A percentile compares a stretch with the other conserved stretches of the same genome.
Evolutionary conservation across 2,113 vertebrate genomes (phyloP).

Genomic region (Chunga burmeisteri): DNA sequence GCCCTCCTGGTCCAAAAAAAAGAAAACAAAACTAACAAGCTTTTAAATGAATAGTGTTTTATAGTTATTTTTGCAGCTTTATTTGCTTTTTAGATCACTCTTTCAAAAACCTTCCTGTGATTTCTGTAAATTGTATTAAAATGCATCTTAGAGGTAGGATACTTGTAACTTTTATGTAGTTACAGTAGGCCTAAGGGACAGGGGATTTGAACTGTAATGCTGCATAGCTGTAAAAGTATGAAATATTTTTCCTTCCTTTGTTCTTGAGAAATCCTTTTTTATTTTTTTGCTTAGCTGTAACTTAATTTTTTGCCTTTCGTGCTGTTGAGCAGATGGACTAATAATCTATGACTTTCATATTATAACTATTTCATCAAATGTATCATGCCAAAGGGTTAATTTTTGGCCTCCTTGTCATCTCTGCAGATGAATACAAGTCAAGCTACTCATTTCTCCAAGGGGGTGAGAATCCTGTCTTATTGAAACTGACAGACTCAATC

Average conservation of each 20-base stretch:
- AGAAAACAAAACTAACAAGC: background rate
- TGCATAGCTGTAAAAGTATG: background rate
- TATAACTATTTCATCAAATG: background rate
- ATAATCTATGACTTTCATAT: background rate
- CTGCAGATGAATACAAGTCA: conserved; percentile 22
- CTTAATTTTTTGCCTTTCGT: background rate
- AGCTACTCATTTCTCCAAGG: conserved; percentile 24
- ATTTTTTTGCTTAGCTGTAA: background rate
- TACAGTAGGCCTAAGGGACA: background rate
- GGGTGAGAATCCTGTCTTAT: background rate
- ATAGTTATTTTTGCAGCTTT: background rate
- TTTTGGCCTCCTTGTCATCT: background rate
- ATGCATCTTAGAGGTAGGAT: background rate
- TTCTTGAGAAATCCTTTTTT: background rate
- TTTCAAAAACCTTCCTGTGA: background rate
- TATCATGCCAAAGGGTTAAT: conserved; percentile 9
- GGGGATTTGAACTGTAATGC: background rate
- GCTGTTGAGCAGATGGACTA: background rate
- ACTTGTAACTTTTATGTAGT: background rate
- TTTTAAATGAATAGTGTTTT: background rate
- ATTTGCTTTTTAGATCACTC: background rate
- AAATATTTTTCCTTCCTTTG: background rate
- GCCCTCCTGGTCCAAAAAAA: background rate
- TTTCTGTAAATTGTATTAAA: background rate
- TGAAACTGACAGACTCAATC: conserved; percentile 28